Evolutionary conservation across 2,797 vertebrate genomes (phyloP).

Genomic region (Craterocephalus amniculus): DNA sequence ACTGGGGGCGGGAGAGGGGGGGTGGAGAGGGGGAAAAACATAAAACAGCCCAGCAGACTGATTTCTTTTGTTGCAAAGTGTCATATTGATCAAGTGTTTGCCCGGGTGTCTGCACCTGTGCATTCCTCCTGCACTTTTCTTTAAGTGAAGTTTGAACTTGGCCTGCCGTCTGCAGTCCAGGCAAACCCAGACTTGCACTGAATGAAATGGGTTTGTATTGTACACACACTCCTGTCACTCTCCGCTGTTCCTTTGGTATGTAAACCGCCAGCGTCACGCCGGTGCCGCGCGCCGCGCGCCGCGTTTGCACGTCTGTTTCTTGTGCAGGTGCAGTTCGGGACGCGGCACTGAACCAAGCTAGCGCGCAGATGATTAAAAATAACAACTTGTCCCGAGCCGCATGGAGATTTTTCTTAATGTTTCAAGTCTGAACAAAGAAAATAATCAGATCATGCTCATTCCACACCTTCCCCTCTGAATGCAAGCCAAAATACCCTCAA

Average conservation of each 20-base stretch:
- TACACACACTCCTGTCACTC: conserved; percentile 71
- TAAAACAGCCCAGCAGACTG: conserved; percentile 14
- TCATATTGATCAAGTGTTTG: conserved; percentile 68
- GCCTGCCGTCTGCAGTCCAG: conserved; percentile 61
- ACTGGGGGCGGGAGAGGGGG: neutral
- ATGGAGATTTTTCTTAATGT: conserved; percentile 68
- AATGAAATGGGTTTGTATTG: conserved; percentile 61
- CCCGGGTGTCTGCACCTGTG: conserved; percentile 74
- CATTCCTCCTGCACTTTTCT: conserved; percentile 65
- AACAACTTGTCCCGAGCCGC: conserved; percentile 13
- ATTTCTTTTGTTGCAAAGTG: conserved; percentile 59
- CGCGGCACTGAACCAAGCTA: conserved; percentile 33
- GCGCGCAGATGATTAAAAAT: conserved; percentile 32
- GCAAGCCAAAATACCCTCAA: conserved; percentile 81
- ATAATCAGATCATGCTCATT: conserved; percentile 88
- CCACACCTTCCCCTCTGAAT: conserved; percentile 86
- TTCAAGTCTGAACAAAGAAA: conserved; percentile 81
- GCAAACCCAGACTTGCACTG: conserved; percentile 72
- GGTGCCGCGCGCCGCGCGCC: conserved; percentile 12
- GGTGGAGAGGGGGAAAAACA: no score
- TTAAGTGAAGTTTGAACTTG: conserved; percentile 66
- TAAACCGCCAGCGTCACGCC: conserved; percentile 59
- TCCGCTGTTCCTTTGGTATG: conserved; percentile 63
- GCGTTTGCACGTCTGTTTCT: conserved; percentile 36
- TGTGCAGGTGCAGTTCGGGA: conserved; percentile 56